Evolutionary conservation across 2,113 vertebrate species (phyloP).

Genomic region (Myiozetetes cayanensis): DNA sequence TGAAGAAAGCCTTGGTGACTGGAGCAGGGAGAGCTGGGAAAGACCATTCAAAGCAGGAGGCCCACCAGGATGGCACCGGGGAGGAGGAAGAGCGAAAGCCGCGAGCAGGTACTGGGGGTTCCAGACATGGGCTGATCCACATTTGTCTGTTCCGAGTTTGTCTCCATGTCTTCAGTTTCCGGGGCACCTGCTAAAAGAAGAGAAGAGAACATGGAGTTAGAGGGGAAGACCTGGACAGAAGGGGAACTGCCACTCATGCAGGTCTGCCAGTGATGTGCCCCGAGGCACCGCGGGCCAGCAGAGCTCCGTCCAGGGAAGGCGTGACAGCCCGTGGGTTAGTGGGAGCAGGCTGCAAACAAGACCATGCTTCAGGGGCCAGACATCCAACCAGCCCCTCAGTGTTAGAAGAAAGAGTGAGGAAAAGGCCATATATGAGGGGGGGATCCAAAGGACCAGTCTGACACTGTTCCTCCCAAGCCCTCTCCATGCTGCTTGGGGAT

Average conservation of each 20-base stretch:
- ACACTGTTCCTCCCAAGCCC: constrained; percentile 29
- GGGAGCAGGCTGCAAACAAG: neutral
- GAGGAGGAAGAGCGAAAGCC: neutral
- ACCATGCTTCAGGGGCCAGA: neutral
- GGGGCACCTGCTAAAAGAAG: neutral
- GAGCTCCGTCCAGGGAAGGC: neutral
- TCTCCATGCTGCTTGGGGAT: constrained; percentile 35
- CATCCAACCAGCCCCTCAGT: neutral
- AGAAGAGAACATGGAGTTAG: neutral
- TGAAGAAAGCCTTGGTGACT: neutral
- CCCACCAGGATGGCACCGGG: neutral
- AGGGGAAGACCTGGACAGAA: neutral
- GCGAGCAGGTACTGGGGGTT: neutral
- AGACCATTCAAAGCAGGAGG: constrained; percentile 35
- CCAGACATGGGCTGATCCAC: neutral
- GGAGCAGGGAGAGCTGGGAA: neutral
- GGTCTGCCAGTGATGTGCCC: neutral
- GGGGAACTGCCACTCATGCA: neutral
- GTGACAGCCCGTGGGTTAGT: neutral
- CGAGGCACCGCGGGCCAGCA: neutral
- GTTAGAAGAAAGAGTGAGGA: neutral
- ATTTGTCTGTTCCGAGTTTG: neutral
- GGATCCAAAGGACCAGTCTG: constrained; percentile 36
- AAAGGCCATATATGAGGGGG: neutral
- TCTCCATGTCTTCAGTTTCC: neutral